Percentiles rank a stretch among this genome's conserved stretches.
phyloP scores from a whole-genome alignment of 2,888 invertebrate species.

The Phyllotreta cruciferae region DNA sequence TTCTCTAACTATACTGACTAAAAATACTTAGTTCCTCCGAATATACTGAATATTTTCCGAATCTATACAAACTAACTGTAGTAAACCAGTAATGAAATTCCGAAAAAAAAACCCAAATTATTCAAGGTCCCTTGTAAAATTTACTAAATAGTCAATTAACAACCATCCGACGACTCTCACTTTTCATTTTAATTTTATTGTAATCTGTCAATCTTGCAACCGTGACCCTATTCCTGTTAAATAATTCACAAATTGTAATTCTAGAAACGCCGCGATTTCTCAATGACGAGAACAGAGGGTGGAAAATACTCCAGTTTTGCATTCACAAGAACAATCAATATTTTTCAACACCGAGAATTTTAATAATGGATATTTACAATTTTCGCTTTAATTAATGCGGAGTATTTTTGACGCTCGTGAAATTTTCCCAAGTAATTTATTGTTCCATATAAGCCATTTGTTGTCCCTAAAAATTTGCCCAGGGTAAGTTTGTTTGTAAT shows the following conservation, averaged over 20 bases:
- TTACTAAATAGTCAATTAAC: neutral
- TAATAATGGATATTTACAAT: conserved; percentile 2
- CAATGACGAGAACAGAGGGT: no score
- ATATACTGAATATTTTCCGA: no score
- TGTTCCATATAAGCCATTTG: conserved; percentile 12
- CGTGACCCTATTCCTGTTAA: conserved; percentile 10
- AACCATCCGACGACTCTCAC: conserved; percentile 31
- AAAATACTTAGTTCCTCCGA: no score
- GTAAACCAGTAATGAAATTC: no score
- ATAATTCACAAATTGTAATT: conserved; percentile 2
- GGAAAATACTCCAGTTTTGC: no score
- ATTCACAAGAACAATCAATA: neutral
- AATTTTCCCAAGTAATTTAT: conserved; percentile 18
- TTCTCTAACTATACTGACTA: no score
- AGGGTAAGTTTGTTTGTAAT: conserved; percentile 19
- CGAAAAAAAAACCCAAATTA: conserved; percentile 1
- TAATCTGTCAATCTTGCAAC: conserved; percentile 33
- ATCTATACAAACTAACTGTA: no score
- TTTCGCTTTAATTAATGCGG: neutral
- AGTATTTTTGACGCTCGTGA: no score
- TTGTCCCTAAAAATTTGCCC: conserved; percentile 12
- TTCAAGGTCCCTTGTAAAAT: conserved; percentile 1
- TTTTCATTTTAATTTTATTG: conserved; percentile 33
- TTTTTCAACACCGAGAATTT: conserved; percentile 3
- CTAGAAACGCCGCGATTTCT: neutral